phyloP scores from a whole-genome alignment of 1,140 invertebrate genomes.

The Dreissena rostriformis region DNA sequence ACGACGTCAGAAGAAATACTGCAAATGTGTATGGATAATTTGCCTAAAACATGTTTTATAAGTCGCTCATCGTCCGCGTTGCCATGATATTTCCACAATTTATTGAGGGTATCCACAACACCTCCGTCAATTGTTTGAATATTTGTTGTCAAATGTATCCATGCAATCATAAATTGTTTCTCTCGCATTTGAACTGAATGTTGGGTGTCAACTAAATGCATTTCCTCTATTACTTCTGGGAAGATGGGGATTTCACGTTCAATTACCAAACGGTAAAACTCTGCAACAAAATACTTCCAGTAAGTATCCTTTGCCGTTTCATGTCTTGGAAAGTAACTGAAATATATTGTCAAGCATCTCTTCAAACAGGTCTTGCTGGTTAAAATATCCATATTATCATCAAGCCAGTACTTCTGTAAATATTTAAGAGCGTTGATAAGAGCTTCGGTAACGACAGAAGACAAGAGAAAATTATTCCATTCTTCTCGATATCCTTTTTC shows the following conservation, averaged over 20 bases:
- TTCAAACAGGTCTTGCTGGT: background rate
- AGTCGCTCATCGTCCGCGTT: background rate
- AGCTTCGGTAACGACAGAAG: slow-evolving; percentile 62
- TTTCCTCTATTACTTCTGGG: background rate
- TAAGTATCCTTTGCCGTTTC: slow-evolving; percentile 6
- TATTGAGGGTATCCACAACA: too few relatives aligned
- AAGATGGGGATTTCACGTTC: background rate
- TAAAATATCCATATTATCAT: background rate
- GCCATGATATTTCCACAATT: too few relatives aligned
- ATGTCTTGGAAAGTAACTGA: slow-evolving; percentile 52
- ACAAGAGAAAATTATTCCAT: slow-evolving; percentile 68
- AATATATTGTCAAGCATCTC: slow-evolving; percentile 25
- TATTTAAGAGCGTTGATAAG: slow-evolving; percentile 51
- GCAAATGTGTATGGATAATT: background rate
- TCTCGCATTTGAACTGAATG: slow-evolving; percentile 4
- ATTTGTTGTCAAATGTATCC: too few relatives aligned
- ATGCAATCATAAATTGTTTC: too few relatives aligned
- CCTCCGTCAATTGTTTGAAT: too few relatives aligned
- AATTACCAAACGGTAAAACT: slow-evolving; percentile 20
- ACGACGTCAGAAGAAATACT: too few relatives aligned
- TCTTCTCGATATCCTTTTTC: slow-evolving; percentile 51
- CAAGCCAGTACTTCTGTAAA: slow-evolving; percentile 30
- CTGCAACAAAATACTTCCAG: slow-evolving; percentile 38
- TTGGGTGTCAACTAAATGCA: slow-evolving; percentile 4
- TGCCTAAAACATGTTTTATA: background rate